phyloP scores from a whole-genome alignment of 1,140 invertebrate species.

The Zaprionus gabonicus region DNA sequence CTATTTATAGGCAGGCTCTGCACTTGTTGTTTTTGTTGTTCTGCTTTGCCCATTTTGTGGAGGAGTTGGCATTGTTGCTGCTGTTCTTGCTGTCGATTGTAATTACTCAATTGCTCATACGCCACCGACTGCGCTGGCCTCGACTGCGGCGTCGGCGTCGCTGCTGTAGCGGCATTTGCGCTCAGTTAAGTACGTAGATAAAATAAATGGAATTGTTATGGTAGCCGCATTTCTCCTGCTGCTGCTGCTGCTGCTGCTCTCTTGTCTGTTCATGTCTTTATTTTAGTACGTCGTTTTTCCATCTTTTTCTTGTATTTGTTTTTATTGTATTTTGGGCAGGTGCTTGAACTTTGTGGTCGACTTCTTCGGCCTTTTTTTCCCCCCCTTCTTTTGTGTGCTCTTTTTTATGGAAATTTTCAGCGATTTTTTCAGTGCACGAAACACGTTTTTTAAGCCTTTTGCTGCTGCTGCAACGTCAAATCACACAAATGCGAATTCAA shows the following conservation, averaged over 20 bases:
- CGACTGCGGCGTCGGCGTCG: conserved; percentile 9
- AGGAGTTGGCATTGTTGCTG: conserved; percentile 33
- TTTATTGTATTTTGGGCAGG: conserved; percentile 68
- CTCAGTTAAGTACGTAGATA: conserved; percentile 71
- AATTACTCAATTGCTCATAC: conserved; percentile 82
- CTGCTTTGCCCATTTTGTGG: conserved; percentile 45
- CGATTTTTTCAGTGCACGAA: conserved; percentile 21
- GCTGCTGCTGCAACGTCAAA: conserved; percentile 43
- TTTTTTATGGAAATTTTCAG: conserved; percentile 52
- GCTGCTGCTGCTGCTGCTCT: conserved; percentile 9
- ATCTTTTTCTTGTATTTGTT: conserved; percentile 15
- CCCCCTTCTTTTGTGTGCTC: conserved; percentile 1
- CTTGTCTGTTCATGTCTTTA: conserved; percentile 36
- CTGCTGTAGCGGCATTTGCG: conserved; percentile 41
- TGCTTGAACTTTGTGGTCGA: conserved; percentile 70
- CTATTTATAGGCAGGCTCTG: conserved; percentile 42
- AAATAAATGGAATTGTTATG: conserved; percentile 75
- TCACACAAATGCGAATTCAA: conserved; percentile 53
- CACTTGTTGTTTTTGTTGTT: conserved; percentile 43
- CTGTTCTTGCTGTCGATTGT: conserved; percentile 51
- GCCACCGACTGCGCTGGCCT: conserved; percentile 38
- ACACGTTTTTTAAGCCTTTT: conserved; percentile 65
- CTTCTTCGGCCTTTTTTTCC: conserved; percentile 52
- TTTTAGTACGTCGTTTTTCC: conserved; percentile 30
- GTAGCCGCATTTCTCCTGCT: conserved; percentile 52